Evolutionary conservation across 2,797 vertebrate species (phyloP), one percentile per base, ranked within the genome.

Genomic region (Oceanodroma leucorhoa): DNA sequence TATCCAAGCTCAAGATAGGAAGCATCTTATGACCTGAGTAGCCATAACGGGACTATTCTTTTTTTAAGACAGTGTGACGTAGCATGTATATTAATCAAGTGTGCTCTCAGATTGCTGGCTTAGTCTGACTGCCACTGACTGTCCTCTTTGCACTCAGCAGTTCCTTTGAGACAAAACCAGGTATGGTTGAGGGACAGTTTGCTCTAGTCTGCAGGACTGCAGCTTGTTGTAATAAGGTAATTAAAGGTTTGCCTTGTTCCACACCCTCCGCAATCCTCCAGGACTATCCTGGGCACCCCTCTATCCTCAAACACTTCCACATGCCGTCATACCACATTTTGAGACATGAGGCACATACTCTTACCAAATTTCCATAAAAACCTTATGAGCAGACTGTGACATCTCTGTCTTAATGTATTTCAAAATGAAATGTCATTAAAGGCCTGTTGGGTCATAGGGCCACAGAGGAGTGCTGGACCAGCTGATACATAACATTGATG

Each of bases 401-500:
- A 48, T 10, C 30, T 57, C 16, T 53, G 10, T 36, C 21, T 75
- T 70, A 24, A 61, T 19, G 8, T 26, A 45, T 77, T 83, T 66
- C 16, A 62, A 67, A 93, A 18, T 2, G 2, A 89, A 94, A 90
- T 32, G 5, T 45, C 13, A 24, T 58, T 64, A 69, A 61, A 54
- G n/a, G 3, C 8, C 24, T 61, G 1, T 67, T 71, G 5, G 9
- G 9, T 53, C 50, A 40, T 2, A 19, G 11, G 9, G 18, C 6
- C 17, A 43, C 38, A 71, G 41, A 86, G 27, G 29, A 86, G 16
- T 81, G 4, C 26, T 60, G 45, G 20, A 60, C 10, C 5, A 36
- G 9, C 5, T 51, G 18, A 67, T 19, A 60, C 0, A 1, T 46
- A 29, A 13, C 5, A 5, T 1, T 34, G 18, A 10, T 46, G 23